A percentile compares a stretch with the other conserved stretches of the same genome.
These are phyloP conservation scores for Prionailurus bengalensis DNA, from an alignment of 2,113 vertebrate species.

Conservation along the genomic window DNA sequence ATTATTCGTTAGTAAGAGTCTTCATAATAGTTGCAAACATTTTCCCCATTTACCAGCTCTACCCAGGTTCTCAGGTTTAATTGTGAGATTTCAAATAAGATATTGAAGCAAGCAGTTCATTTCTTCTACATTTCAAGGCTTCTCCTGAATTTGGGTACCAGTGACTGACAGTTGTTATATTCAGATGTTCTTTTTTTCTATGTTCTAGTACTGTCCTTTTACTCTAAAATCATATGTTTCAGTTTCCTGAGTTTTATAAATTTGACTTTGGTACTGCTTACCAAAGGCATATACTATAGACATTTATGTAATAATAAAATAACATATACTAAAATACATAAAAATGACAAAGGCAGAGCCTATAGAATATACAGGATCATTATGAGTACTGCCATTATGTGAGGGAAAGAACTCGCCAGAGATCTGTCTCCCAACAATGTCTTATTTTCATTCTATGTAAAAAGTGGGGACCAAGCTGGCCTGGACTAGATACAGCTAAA, in stretches of 20 bases:
- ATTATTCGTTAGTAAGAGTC: not conserved
- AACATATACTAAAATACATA: not conserved
- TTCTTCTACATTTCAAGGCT: slow-evolving; percentile 38
- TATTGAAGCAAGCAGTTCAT: not conserved
- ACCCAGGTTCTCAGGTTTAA: not conserved
- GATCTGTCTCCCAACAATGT: not conserved
- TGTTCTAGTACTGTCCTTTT: not conserved
- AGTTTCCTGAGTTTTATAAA: slow-evolving; percentile 1
- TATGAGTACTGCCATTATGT: not conserved
- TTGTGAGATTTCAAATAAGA: not conserved
- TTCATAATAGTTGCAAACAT: not conserved
- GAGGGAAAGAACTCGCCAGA: not conserved
- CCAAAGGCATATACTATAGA: not conserved
- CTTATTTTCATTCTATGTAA: slow-evolving; percentile 5
- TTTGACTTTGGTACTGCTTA: slow-evolving; percentile 42
- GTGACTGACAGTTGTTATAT: not conserved
- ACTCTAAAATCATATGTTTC: slow-evolving; percentile 33
- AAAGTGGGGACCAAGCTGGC: not conserved
- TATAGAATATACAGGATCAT: not conserved
- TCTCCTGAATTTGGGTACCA: not conserved
- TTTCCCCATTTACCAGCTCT: slow-evolving; percentile 21
- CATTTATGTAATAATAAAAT: slow-evolving; percentile 5
- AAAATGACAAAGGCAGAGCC: slow-evolving; percentile 4
- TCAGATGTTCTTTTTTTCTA: slow-evolving; percentile 19
- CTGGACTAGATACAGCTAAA: not conserved